phyloP scores from a whole-genome alignment of 1,140 invertebrate genomes.

The Belonocnema kinseyi region DNA sequence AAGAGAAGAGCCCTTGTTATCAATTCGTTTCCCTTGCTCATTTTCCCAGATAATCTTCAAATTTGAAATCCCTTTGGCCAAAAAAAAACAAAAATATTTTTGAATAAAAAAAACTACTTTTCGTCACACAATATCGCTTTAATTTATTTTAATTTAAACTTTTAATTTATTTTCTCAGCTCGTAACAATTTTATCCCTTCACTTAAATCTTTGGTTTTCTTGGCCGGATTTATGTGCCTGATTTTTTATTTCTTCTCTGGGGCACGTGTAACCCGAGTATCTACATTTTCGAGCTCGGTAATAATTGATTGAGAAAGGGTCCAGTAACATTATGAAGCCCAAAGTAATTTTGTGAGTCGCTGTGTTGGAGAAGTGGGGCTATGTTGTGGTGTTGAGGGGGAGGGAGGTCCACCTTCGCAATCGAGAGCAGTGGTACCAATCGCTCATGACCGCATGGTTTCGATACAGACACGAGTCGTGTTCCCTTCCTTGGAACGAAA shows the following conservation, averaged over 20 bases:
- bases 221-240: constrained; percentile 12
- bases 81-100: background rate
- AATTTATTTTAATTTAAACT: too few relatives aligned
- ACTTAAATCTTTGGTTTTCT: background rate
- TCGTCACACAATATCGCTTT: too few relatives aligned
- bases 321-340: constrained; percentile 18
- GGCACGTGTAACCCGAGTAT: constrained; percentile 24
- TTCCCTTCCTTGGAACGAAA: constrained; percentile 58
- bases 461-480: constrained; percentile 54
- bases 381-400: background rate
- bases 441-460: constrained; percentile 58
- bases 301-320: constrained; percentile 27
- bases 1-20: background rate
- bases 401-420: constrained; percentile 37
- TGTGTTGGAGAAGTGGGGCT: background rate
- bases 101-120: too few relatives aligned
- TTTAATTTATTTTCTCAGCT: too few relatives aligned
- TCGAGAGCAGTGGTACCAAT: constrained; percentile 57
- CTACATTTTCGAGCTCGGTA: constrained; percentile 19
- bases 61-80: background rate
- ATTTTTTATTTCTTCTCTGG: constrained; percentile 19
- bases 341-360: constrained; percentile 25
- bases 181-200: too few relatives aligned
- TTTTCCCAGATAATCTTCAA: background rate
- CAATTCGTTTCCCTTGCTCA: background rate